These are phyloP conservation scores for Theodoxus fluviatilis DNA, from an alignment of 2,888 invertebrate genomes.

Conservation along the genomic window DNA sequence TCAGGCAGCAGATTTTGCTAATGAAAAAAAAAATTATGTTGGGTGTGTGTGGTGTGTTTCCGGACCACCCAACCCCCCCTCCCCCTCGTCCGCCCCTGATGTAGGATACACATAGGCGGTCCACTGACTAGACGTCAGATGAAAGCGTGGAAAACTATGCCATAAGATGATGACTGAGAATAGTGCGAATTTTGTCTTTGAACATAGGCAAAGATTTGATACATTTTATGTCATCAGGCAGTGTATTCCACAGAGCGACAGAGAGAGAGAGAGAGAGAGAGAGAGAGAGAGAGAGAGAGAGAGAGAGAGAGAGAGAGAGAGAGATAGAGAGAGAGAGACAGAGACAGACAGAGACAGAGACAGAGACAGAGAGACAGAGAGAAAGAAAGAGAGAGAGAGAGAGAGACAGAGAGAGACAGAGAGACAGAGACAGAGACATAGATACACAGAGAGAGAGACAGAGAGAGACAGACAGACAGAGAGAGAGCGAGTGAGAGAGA, in stretches of 20 bases:
- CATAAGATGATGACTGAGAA: no score
- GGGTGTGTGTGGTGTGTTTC: no score
- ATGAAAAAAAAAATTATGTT: no score
- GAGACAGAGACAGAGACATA: not conserved
- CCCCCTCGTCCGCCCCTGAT: no score
- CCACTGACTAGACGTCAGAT: no score
- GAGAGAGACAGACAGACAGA: conserved; percentile 5
- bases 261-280: conserved; percentile 23
- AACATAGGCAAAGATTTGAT: no score
- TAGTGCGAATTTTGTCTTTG: no score
- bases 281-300: conserved; percentile 8
- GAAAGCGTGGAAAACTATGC: no score
- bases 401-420: not conserved
- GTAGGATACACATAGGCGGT: no score
- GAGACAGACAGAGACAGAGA: not conserved
- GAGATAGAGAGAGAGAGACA: not conserved
- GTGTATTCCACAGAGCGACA: not conserved
- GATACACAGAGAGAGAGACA: not conserved
- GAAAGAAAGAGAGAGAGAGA: not conserved
- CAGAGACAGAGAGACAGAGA: not conserved
- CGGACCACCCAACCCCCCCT: no score
- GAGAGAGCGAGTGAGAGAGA: conserved; percentile 17
- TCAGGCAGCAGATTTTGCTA: no score
- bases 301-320: conserved; percentile 2
- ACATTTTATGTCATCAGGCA: no score